Base-by-base conservation (phyloP, 2,888 invertebrate species). In the Octonoba sinensis region DNA sequence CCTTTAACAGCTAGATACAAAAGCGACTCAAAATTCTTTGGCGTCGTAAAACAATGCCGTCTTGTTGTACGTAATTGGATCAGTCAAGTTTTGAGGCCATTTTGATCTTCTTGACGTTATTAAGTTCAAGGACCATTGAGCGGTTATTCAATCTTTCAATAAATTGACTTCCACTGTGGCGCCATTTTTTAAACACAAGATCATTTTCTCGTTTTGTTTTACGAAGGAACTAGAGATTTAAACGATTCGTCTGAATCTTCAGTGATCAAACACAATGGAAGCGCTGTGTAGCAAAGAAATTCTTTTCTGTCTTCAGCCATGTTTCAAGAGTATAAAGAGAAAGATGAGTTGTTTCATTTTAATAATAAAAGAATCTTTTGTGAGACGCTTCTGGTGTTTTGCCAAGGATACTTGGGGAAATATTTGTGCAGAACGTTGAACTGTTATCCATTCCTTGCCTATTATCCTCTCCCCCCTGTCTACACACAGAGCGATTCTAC, bases 61-160 rank as follows among this genome's bases (percentile, higher is more conserved):
- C 18, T 67, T 66, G 73, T 62, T 81, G 54, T 24, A 56, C 47
- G 62, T 69, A 73, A 67, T 54, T 22, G 51, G 65, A 71, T 77
- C 46, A 22, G 20, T 20, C 51, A 60, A 49, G 15, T 64, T 62
- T 27, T 66, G 27, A 62, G 49, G 69, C 36, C 73, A 47, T 69
- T 69, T 67, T 67, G 54, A 46, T 60, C 60, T 73, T 60, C 67
- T 54, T 73, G 36, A 54, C 62, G 36, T 46, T 22, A 56, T 57
- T 62, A 44, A 73, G 67, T 69, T 73, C 73, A 81, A 73, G 79
- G 62, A 24, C 66, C 67, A 62, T 69, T 59, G 57, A 64, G 64
- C 57, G 47, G 73, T 69, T 81, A 81, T 67, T 81, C 73, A 73
- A 81, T 81, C 51, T 69, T 49, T 69, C 69, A 62, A 69, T 74